Evolutionary conservation across 2,797 vertebrate species (phyloP).

Genomic region (Sarcoramphus papa): DNA sequence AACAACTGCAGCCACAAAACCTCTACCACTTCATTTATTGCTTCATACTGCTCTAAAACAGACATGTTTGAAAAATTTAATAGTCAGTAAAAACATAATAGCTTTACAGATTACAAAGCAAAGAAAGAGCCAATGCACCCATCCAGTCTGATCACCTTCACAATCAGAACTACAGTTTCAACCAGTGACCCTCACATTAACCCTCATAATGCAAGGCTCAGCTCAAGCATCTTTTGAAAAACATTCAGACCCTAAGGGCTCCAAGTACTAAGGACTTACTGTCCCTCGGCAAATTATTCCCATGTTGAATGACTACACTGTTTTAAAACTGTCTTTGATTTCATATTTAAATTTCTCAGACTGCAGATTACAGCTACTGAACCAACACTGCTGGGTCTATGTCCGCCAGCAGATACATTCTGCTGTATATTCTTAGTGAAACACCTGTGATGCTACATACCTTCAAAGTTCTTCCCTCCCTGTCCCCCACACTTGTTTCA

Average conservation of each 20-base stretch:
- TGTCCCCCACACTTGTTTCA: neutral
- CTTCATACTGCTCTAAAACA: neutral
- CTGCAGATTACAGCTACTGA: neutral
- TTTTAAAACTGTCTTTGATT: neutral
- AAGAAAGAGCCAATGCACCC: neutral
- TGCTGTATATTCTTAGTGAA: neutral
- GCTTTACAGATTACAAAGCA: neutral
- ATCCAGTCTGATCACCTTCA: neutral
- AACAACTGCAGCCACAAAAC: neutral
- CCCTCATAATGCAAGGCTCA: neutral
- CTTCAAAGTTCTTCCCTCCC: neutral
- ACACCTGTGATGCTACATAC: no score
- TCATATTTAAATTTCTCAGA: neutral
- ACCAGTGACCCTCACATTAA: neutral
- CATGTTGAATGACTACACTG: neutral
- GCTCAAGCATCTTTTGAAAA: neutral
- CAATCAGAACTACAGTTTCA: neutral
- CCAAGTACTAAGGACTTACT: neutral
- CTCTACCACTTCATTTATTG: neutral
- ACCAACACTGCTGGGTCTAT: neutral
- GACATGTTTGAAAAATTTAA: neutral
- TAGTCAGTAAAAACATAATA: neutral
- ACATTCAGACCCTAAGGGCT: neutral
- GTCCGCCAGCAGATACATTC: neutral
- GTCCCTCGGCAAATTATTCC: neutral